Percentiles rank a stretch among this genome's conserved stretches.
Conservation (phyloP, 2,113 vertebrate species). For the Mixornis gularis region DNA sequence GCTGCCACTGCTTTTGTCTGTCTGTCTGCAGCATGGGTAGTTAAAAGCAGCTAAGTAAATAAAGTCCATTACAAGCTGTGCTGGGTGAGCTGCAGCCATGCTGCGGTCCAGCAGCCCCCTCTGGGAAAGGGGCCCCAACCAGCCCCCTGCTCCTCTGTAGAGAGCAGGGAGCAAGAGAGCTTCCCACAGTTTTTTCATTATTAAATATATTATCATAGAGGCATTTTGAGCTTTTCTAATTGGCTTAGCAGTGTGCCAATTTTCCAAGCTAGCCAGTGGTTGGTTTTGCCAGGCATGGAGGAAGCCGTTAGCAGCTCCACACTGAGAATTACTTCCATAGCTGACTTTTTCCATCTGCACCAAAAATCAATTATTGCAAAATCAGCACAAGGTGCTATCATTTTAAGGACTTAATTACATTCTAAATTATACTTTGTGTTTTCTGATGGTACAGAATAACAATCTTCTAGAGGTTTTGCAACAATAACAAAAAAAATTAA, state of each 20-base stretch:
- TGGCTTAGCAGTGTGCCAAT: not conserved
- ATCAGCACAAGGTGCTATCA: not conserved
- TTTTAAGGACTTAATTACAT: not conserved
- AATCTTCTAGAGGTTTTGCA: not conserved
- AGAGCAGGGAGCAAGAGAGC: not conserved
- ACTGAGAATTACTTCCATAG: not conserved
- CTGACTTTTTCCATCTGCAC: not conserved
- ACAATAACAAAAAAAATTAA: not conserved
- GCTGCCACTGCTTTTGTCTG: not conserved
- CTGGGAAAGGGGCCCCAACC: rapidly evolving
- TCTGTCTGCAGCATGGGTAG: not conserved
- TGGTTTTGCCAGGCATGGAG: not conserved
- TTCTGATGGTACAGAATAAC: not conserved
- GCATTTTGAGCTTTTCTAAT: not conserved
- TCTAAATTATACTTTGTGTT: not conserved
- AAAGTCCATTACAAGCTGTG: not conserved
- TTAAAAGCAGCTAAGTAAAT: not conserved
- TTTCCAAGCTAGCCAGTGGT: not conserved
- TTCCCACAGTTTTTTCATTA: not conserved
- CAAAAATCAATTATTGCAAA: not conserved
- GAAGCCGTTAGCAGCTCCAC: not conserved
- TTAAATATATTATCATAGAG: not conserved
- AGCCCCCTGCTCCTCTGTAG: not conserved
- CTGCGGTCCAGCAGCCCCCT: rapidly evolving
- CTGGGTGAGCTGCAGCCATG: not conserved